These are phyloP conservation scores for Lomographa bimaculata DNA, from an alignment of 2,888 invertebrate genomes.

Conservation along the genomic window DNA sequence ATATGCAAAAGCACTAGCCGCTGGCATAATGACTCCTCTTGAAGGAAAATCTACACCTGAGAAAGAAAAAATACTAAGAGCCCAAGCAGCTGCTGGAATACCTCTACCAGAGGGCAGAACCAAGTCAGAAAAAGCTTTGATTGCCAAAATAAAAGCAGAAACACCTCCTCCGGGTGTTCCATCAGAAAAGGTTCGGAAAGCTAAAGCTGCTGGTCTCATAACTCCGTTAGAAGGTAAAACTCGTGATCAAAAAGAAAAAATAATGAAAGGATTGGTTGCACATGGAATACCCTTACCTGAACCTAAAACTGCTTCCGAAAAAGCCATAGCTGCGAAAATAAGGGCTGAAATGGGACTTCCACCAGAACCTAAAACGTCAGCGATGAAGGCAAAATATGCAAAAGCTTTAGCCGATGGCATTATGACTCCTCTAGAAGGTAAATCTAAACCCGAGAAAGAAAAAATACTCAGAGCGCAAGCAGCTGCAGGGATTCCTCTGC, in stretches of 20 bases:
- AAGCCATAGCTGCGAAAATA: conserved; percentile 36
- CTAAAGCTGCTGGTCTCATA: conserved; percentile 39
- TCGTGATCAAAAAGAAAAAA: conserved; percentile 39
- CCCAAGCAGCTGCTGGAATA: too few species aligned
- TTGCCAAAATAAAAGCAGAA: too few species aligned
- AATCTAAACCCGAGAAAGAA: conserved; percentile 37
- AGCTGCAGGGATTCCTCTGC: conserved; percentile 26
- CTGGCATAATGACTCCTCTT: too few species aligned
- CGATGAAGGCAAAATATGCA: conserved; percentile 41
- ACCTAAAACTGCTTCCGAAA: conserved; percentile 40
- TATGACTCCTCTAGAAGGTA: conserved; percentile 33
- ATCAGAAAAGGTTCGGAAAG: conserved; percentile 28
- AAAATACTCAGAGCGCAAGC: conserved; percentile 36
- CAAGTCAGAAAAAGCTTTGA: too few species aligned
- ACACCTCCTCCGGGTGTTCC: conserved; percentile 16
- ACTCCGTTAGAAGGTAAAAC: conserved; percentile 42
- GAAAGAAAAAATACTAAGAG: too few species aligned
- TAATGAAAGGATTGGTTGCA: conserved; percentile 34
- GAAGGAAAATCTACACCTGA: too few species aligned
- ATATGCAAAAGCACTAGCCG: too few species aligned
- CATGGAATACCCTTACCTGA: conserved; percentile 40
- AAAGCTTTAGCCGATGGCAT: conserved; percentile 29
- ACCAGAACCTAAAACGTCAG: conserved; percentile 38
- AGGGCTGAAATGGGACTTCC: conserved; percentile 38
- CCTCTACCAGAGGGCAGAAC: too few species aligned